These are phyloP conservation scores for Apomyelois bistriatella DNA, from an alignment of 2,888 invertebrate species.

Conservation along the genomic window DNA sequence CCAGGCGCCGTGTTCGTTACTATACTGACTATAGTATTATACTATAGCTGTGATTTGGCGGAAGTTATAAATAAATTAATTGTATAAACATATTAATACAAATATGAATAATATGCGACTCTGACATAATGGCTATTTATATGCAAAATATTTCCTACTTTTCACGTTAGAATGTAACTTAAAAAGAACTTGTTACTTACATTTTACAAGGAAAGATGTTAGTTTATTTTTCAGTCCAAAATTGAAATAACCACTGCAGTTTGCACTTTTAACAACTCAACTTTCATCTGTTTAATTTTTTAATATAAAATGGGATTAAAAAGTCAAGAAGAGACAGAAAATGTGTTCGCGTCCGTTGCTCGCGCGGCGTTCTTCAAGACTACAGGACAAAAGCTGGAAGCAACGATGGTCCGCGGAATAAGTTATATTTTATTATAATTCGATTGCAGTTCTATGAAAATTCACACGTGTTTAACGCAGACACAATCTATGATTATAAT, in stretches of 20 bases:
- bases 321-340: background rate
- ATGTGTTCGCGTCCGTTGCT: slow-evolving; percentile 3
- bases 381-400: background rate
- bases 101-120: background rate
- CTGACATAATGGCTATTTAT: background rate
- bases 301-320: background rate
- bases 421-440: background rate
- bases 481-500: background rate
- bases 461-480: background rate
- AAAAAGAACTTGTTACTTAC: slow-evolving; percentile 3
- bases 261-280: background rate
- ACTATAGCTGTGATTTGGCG: slow-evolving; percentile 18
- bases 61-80: background rate
- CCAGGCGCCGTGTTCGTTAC: slow-evolving; percentile 30
- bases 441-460: background rate
- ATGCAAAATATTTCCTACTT: slow-evolving; percentile 2
- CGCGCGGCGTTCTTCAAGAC: background rate
- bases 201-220: background rate
- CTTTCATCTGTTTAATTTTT: background rate
- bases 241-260: background rate
- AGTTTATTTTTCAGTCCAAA: background rate
- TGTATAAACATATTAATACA: background rate
- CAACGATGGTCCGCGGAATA: background rate
- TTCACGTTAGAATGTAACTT: background rate
- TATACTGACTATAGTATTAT: background rate